phyloP scores from a whole-genome alignment of 2,888 invertebrate species.

The Hoplodrina ambigua region DNA sequence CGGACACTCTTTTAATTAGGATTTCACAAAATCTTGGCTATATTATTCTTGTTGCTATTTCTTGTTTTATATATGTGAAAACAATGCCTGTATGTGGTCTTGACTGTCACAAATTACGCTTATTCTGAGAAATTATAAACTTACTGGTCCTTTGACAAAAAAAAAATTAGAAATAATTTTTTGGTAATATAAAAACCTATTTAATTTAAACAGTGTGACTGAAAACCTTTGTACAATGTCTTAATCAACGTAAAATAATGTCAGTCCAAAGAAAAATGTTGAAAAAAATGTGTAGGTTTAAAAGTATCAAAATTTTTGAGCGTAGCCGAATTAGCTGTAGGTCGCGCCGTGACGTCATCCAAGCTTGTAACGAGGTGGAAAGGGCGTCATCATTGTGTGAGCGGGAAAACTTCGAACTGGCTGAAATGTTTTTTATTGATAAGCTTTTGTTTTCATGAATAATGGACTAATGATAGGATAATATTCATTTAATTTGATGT shows the following conservation, averaged over 20 bases:
- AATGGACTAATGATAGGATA: neutral
- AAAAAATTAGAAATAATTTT: too few species aligned
- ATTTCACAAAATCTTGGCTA: too few species aligned
- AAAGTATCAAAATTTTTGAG: constrained; percentile 5
- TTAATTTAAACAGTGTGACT: neutral
- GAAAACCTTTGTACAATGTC: neutral
- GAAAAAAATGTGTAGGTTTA: constrained; percentile 5
- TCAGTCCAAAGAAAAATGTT: constrained; percentile 3
- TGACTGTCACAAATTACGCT: too few species aligned
- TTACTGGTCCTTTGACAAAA: too few species aligned
- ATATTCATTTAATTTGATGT: neutral
- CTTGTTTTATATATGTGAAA: too few species aligned
- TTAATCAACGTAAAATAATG: constrained; percentile 19
- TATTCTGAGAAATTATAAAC: too few species aligned
- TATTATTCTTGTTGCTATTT: too few species aligned
- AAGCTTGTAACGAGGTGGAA: constrained; percentile 33
- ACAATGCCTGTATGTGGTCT: too few species aligned
- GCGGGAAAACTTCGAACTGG: constrained; percentile 46
- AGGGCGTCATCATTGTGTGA: constrained; percentile 28
- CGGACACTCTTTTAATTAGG: too few species aligned
- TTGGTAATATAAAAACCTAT: neutral
- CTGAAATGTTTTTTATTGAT: neutral
- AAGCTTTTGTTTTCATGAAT: neutral
- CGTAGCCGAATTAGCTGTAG: constrained; percentile 21
- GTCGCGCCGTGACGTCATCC: constrained; percentile 43